Evolutionary conservation across 2,888 invertebrate species (phyloP).

Genomic region (Augiades crinisus): DNA sequence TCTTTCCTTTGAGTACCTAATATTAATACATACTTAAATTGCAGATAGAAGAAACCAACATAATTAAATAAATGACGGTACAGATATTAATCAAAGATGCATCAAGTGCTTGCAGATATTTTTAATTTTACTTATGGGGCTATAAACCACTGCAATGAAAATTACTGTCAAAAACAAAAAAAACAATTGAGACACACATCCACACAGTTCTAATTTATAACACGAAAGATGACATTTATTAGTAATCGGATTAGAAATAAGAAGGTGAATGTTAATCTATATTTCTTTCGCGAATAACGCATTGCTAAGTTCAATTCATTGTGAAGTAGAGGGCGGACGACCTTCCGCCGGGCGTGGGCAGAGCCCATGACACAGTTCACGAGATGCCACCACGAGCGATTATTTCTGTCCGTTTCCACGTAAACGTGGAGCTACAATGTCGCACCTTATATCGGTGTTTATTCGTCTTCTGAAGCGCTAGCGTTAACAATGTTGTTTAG

Average conservation of each 20-base stretch:
- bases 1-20: not conserved
- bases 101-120: too few relatives aligned
- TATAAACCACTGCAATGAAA: too few relatives aligned
- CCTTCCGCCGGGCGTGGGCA: conserved; percentile 72
- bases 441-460: not conserved
- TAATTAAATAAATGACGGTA: too few relatives aligned
- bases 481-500: conserved; percentile 10
- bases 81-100: too few relatives aligned
- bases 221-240: too few relatives aligned
- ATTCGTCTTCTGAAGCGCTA: not conserved
- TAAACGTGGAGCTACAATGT: conserved; percentile 31
- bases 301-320: conserved; percentile 17
- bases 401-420: conserved; percentile 68
- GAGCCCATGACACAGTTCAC: conserved; percentile 78
- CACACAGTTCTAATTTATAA: too few relatives aligned
- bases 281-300: not conserved
- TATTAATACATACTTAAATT: too few relatives aligned
- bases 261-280: not conserved
- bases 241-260: too few relatives aligned
- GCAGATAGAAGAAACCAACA: too few relatives aligned
- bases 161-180: too few relatives aligned
- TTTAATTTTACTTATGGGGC: too few relatives aligned
- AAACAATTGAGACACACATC: too few relatives aligned
- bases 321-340: conserved; percentile 61
- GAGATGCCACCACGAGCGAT: conserved; percentile 58